These are phyloP conservation scores for Ctenodactylus gundi DNA, from an alignment of 2,113 vertebrate species.

Conservation along the genomic window DNA sequence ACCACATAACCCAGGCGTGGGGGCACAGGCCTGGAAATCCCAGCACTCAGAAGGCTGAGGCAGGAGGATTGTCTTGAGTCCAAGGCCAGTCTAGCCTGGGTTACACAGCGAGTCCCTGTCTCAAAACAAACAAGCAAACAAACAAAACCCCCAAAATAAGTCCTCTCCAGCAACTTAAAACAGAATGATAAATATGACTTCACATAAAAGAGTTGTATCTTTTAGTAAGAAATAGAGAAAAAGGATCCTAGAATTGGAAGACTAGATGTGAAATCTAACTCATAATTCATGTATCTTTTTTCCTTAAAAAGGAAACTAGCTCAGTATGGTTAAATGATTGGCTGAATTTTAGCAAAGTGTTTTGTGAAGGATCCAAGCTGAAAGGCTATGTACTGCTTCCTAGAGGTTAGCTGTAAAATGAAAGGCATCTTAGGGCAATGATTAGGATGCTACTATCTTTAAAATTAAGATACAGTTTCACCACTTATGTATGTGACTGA, in stretches of 20 bases:
- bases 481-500: not conserved
- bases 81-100: too few species aligned
- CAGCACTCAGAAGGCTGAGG: too few species aligned
- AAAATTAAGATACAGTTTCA: not conserved
- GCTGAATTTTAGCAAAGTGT: not conserved
- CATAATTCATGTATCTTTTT: not conserved
- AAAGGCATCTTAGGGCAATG: not conserved
- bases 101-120: too few species aligned
- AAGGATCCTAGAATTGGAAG: not conserved
- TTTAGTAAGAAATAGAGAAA: conserved; percentile 23
- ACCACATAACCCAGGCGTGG: too few species aligned
- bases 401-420: not conserved
- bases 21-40: too few species aligned
- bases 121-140: too few species aligned
- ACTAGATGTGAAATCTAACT: too few species aligned
- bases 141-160: too few species aligned
- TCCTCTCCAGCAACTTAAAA: not conserved
- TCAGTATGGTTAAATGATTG: not conserved
- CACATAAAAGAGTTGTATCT: not conserved
- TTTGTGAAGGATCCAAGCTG: not conserved
- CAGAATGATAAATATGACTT: not conserved
- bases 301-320: not conserved
- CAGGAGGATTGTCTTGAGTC: too few species aligned
- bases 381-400: not conserved
- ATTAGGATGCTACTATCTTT: not conserved